Evolutionary conservation across 2,113 vertebrate genomes (phyloP).

Genomic region (Onychostoma macrolepis): DNA sequence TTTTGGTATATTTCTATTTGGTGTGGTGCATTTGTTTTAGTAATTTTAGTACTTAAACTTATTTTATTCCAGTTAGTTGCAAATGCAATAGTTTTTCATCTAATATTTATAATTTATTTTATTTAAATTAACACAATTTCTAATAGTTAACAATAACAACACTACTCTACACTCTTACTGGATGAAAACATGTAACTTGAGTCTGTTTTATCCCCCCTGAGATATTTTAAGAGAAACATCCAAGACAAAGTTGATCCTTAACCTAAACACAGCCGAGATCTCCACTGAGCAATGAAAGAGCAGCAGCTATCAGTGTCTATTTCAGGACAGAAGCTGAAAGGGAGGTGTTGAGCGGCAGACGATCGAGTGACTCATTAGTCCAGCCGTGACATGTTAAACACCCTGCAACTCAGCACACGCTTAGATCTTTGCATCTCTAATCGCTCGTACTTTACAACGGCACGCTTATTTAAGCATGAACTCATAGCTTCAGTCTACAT

Average conservation of each 20-base stretch:
- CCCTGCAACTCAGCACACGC: neutral
- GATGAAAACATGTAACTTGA: neutral
- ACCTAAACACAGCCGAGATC: neutral
- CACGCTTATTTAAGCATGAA: neutral
- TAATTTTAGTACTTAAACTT: too few species aligned
- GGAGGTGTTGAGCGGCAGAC: neutral
- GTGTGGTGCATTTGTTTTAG: too few species aligned
- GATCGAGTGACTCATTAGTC: constrained; percentile 14
- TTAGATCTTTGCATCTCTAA: neutral
- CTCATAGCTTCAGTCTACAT: neutral
- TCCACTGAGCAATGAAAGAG: neutral
- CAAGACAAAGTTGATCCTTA: neutral
- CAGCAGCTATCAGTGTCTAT: neutral
- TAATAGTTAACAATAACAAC: neutral
- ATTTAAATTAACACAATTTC: too few species aligned
- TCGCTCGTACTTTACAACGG: too few species aligned
- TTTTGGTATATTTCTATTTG: too few species aligned
- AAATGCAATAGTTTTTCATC: too few species aligned
- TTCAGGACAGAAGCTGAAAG: neutral
- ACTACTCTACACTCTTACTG: neutral
- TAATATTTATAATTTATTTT: too few species aligned
- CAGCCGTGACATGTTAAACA: neutral
- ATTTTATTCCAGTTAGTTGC: too few species aligned
- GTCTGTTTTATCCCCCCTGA: neutral
- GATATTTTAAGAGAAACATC: neutral